These are phyloP conservation scores for Halcyon chelicuti DNA, from an alignment of 2,797 vertebrate species.

Conservation along the genomic window DNA sequence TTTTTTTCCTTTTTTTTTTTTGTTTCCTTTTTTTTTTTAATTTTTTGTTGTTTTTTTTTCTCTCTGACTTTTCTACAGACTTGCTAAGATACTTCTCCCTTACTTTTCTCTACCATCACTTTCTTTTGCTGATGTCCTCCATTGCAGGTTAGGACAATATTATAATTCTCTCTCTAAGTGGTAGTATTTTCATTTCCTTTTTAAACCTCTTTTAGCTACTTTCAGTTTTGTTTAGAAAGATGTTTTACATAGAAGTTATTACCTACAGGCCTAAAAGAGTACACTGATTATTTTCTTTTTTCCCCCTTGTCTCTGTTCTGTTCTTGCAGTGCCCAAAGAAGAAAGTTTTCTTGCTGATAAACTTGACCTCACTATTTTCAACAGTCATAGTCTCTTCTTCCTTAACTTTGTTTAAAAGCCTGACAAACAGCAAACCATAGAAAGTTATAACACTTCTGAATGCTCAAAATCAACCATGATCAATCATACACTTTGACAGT, in stretches of 20 bases:
- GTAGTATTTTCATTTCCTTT: background rate
- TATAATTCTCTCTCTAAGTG: background rate
- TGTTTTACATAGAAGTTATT: background rate
- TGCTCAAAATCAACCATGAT: background rate
- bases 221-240: background rate
- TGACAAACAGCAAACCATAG: background rate
- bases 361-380: background rate
- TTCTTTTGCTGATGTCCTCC: background rate
- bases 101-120: background rate
- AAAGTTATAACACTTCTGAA: background rate
- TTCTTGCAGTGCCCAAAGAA: background rate
- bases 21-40: background rate
- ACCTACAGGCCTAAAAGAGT: background rate
- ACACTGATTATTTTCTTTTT: background rate
- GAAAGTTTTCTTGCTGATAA: background rate
- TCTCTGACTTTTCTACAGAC: background rate
- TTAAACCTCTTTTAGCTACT: background rate
- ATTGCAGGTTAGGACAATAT: background rate
- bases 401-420: background rate
- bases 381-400: background rate
- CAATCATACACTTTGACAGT: rapidly evolving
- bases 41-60: background rate
- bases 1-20: too few relatives aligned
- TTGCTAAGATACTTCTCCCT: background rate
- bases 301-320: rapidly evolving